Conservation (phyloP, 2,888 invertebrate species). For the Machimus atricapillus region DNA sequence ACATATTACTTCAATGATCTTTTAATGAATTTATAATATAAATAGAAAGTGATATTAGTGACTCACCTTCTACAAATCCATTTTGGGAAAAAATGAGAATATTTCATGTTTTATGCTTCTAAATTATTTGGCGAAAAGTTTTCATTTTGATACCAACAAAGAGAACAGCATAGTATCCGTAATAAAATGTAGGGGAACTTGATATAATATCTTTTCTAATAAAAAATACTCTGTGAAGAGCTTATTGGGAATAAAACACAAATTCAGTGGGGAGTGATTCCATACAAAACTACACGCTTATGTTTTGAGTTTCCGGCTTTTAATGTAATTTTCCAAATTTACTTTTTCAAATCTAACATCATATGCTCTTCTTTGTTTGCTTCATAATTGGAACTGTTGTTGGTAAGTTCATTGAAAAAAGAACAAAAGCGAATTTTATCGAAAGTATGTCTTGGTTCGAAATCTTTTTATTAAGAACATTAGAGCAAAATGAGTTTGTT, state of each 20-base stretch:
- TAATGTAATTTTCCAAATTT: slow-evolving; percentile 47
- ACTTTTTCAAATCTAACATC: slow-evolving; percentile 53
- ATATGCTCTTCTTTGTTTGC: slow-evolving; percentile 54
- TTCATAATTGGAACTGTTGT: slow-evolving; percentile 53
- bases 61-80: no score
- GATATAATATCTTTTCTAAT: not conserved
- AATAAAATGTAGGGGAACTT: no score
- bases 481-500: not conserved
- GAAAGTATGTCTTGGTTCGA: not conserved
- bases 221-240: not conserved
- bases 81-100: no score
- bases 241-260: not conserved
- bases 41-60: no score
- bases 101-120: no score
- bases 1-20: no score
- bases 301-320: slow-evolving; percentile 17
- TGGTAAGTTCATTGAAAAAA: slow-evolving; percentile 47
- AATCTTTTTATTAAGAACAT: not conserved
- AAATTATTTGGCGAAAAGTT: no score
- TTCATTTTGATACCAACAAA: no score
- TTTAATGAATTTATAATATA: no score
- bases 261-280: not conserved
- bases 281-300: not conserved
- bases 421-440: not conserved
- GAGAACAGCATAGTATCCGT: no score